Percentiles rank a stretch among this genome's conserved stretches.
These are phyloP conservation scores for Hyposmocoma kahamanoa DNA, from an alignment of 1,140 invertebrate species.

Conservation along the genomic window DNA sequence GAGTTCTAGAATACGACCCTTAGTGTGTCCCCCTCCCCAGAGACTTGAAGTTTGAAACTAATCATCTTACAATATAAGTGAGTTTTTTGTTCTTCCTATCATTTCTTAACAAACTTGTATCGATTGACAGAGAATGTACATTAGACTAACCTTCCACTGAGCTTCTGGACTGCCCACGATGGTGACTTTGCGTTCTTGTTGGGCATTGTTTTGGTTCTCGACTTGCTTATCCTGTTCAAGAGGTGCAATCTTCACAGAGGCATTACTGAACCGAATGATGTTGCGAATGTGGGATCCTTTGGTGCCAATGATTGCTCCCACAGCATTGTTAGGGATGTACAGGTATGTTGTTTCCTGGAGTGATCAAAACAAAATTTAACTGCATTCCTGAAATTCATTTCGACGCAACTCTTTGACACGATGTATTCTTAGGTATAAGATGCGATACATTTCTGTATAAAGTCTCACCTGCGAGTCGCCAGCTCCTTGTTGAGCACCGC, in stretches of 20 bases:
- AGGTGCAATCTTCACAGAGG: conserved; percentile 94
- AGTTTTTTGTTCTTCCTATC: too few relatives aligned
- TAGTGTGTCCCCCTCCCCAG: too few relatives aligned
- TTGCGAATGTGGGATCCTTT: conserved; percentile 97
- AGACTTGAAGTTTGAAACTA: too few relatives aligned
- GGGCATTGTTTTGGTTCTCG: conserved; percentile 70
- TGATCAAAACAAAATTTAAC: background rate
- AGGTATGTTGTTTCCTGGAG: conserved; percentile 91
- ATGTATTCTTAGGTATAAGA: too few relatives aligned
- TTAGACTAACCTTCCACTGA: conserved; percentile 90
- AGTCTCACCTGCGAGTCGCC: conserved; percentile 71
- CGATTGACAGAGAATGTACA: background rate
- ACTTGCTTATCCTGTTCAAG: conserved; percentile 86
- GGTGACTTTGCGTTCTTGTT: conserved; percentile 94
- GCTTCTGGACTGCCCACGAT: conserved; percentile 95
- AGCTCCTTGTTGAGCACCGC: conserved; percentile 67
- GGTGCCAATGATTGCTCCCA: conserved; percentile 97
- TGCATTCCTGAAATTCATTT: background rate
- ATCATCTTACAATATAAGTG: too few relatives aligned
- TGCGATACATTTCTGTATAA: background rate
- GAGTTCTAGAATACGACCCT: too few relatives aligned
- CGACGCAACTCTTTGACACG: background rate
- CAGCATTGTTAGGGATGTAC: conserved; percentile 97
- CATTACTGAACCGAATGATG: conserved; percentile 96
- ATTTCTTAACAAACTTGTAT: background rate